These are phyloP conservation scores for Malthinus seriepunctatus DNA, from an alignment of 2,888 invertebrate genomes.

Conservation along the genomic window DNA sequence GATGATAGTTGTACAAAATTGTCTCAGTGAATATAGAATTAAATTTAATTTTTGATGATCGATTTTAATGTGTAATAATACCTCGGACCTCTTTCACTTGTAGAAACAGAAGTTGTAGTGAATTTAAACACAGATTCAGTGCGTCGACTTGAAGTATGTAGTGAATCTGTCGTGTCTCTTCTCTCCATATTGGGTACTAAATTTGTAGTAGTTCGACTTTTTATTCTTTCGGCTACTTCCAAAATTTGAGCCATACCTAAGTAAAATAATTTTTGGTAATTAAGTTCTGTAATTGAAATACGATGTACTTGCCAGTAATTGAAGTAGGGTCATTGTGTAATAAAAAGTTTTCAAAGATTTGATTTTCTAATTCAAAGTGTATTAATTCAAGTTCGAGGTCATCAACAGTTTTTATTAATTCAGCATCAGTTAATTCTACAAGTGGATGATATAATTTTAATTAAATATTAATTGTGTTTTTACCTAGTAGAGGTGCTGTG, in stretches of 20 bases:
- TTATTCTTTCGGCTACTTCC: slow-evolving; percentile 31
- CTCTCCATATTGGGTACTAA: background rate
- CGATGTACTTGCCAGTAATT: slow-evolving; percentile 31
- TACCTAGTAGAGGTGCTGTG: slow-evolving; percentile 12
- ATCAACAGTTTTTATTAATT: slow-evolving; percentile 33
- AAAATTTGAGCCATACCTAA: slow-evolving; percentile 33
- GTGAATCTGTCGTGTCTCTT: slow-evolving; percentile 15
- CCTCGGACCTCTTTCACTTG: slow-evolving; percentile 20
- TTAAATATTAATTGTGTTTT: background rate
- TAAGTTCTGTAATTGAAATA: background rate
- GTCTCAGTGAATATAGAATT: background rate
- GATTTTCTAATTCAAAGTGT: slow-evolving; percentile 40
- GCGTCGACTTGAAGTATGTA: slow-evolving; percentile 10
- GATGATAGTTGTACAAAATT: slow-evolving; percentile 37
- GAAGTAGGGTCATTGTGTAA: slow-evolving; percentile 36
- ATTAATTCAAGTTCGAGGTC: slow-evolving; percentile 31
- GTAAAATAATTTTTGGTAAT: slow-evolving; percentile 6
- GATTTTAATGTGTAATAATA: background rate
- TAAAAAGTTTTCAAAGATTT: slow-evolving; percentile 38
- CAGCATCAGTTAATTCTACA: slow-evolving; percentile 36
- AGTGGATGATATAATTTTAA: slow-evolving; percentile 5
- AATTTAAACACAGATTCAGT: slow-evolving; percentile 15
- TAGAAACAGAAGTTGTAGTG: slow-evolving; percentile 9
- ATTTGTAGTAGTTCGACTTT: slow-evolving; percentile 16
- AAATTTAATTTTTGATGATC: background rate